Conservation (phyloP, 35 echinoderm and acorn worm genomes). For the Apostichopus californicus region DNA sequence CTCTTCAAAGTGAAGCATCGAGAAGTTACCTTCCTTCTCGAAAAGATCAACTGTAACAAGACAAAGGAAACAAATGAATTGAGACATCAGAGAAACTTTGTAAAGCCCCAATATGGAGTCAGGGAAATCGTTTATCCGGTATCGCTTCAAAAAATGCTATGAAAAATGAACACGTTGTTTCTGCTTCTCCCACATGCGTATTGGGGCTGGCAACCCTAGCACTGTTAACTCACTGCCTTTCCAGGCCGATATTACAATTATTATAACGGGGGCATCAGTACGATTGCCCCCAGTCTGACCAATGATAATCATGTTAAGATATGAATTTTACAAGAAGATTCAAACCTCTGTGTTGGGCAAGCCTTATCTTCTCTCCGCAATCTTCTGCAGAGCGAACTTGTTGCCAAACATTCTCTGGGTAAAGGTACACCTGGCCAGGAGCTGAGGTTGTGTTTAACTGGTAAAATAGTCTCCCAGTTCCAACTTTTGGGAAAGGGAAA, state of each 20-base stretch:
- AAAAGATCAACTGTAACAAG: slow-evolving; percentile 61
- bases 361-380: slow-evolving; percentile 35
- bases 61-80: not conserved
- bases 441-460: slow-evolving; percentile 46
- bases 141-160: too few species aligned
- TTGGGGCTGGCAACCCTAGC: too few species aligned
- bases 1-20: slow-evolving; percentile 61
- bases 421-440: slow-evolving; percentile 33
- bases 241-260: too few species aligned
- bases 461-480: slow-evolving; percentile 24
- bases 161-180: too few species aligned
- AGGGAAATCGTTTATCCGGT: too few species aligned
- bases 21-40: slow-evolving; percentile 67
- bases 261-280: too few species aligned
- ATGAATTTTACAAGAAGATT: not conserved
- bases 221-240: too few species aligned
- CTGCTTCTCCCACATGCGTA: too few species aligned
- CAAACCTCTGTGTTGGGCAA: slow-evolving; percentile 38
- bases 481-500: not conserved
- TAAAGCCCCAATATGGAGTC: too few species aligned
- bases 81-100: too few species aligned
- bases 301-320: too few species aligned
- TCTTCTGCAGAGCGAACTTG: not conserved
- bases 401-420: slow-evolving; percentile 34
- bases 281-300: too few species aligned